These are phyloP conservation scores for Pipra filicauda DNA, from an alignment of 2,113 vertebrate genomes.

Conservation along the genomic window DNA sequence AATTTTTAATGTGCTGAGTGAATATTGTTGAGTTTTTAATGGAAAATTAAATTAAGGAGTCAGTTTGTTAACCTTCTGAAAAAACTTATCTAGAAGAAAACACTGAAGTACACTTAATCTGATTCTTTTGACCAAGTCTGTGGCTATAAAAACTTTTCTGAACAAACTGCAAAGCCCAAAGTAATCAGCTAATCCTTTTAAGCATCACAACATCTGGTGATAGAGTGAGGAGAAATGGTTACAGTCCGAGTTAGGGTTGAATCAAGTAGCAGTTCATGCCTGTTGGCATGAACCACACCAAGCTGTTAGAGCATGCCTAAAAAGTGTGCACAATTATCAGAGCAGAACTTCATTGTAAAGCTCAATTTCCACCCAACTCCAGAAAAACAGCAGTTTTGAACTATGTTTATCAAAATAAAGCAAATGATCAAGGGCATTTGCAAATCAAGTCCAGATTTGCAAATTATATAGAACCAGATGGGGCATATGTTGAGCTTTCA, in stretches of 20 bases:
- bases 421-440: not conserved
- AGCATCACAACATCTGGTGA: constrained; percentile 1
- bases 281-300: not conserved
- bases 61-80: not conserved
- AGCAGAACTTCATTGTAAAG: not conserved
- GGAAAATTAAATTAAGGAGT: not conserved
- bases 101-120: not conserved
- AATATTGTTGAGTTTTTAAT: not conserved
- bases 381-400: not conserved
- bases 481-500: not conserved
- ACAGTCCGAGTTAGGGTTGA: not conserved
- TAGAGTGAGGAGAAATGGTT: not conserved
- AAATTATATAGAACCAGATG: not conserved
- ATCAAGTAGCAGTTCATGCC: not conserved
- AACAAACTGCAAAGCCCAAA: not conserved
- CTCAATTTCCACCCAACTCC: not conserved
- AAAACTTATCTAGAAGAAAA: not conserved
- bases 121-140: not conserved
- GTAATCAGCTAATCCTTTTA: not conserved
- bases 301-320: not conserved
- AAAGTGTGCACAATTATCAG: not conserved
- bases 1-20: not conserved
- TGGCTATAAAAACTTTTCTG: not conserved
- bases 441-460: not conserved
- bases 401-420: not conserved